A percentile compares a stretch with the other conserved stretches of the same genome.
Conservation (phyloP, 2,113 vertebrate species). For the Nothocercus julius region DNA sequence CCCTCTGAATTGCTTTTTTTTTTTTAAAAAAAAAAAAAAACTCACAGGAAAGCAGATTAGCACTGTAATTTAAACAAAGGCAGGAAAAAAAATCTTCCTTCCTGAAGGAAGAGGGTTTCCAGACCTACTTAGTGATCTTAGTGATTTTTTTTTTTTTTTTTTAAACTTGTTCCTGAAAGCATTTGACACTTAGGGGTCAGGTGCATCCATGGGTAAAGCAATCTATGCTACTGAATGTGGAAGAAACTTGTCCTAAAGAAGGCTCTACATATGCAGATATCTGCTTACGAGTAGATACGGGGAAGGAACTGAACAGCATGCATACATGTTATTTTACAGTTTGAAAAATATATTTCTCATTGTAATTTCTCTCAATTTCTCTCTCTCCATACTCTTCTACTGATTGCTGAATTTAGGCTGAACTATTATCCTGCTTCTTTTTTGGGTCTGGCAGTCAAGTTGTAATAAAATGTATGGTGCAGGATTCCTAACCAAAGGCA, state of each 20-base stretch:
- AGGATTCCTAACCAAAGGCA: background rate
- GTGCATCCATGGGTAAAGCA: background rate
- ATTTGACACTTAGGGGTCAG: background rate
- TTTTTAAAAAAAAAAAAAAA: background rate
- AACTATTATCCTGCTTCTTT: background rate
- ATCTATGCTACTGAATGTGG: background rate
- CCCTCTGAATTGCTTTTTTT: background rate
- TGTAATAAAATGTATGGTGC: background rate
- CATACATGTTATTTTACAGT: background rate
- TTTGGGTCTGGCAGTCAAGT: no score
- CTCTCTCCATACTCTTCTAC: background rate
- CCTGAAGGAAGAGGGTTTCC: background rate
- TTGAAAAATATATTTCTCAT: background rate
- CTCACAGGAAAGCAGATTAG: constrained; percentile 6
- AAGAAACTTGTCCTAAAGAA: background rate
- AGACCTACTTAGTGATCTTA: background rate
- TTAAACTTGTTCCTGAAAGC: background rate
- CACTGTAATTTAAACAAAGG: background rate
- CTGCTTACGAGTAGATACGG: background rate
- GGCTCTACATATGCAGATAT: background rate
- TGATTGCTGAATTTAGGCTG: background rate
- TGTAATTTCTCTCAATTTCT: background rate
- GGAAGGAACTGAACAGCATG: background rate
- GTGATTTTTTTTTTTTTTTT: background rate
- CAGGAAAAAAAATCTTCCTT: background rate